These are phyloP conservation scores for Pseudoatta argentina DNA, from an alignment of 1,140 invertebrate species.

Conservation along the genomic window DNA sequence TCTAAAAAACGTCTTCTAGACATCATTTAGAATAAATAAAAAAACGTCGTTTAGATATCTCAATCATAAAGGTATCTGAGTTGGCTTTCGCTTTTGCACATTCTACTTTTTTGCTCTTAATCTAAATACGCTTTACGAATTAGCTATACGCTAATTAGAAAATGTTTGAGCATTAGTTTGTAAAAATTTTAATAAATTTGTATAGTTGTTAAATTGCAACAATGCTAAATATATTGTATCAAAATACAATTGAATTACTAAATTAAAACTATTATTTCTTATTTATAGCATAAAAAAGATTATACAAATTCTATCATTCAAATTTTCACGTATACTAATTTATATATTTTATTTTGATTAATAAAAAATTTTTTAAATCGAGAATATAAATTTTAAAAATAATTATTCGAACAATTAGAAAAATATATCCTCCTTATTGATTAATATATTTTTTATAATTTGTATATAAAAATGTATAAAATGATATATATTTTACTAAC, in stretches of 20 bases:
- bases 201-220: not conserved
- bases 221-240: not conserved
- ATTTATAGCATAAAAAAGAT: not conserved
- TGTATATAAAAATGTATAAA: not conserved
- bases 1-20: too few species aligned
- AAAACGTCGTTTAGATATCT: too few species aligned
- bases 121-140: too few species aligned
- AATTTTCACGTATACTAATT: not conserved
- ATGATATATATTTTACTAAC: not conserved
- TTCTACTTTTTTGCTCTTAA: too few species aligned
- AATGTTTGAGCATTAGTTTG: not conserved
- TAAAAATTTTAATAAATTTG: not conserved
- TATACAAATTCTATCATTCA: not conserved
- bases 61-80: too few species aligned
- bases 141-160: not conserved
- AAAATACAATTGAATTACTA: not conserved
- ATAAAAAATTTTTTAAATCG: not conserved
- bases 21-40: too few species aligned
- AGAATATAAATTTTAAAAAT: not conserved
- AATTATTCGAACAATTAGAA: not conserved
- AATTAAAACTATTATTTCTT: slow-evolving; percentile 15
- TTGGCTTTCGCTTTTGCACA: too few species aligned
- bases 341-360: not conserved
- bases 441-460: not conserved
- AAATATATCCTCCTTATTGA: not conserved